phyloP scores from a whole-genome alignment of 2,888 invertebrate species.

The Drosophila subquinaria region DNA sequence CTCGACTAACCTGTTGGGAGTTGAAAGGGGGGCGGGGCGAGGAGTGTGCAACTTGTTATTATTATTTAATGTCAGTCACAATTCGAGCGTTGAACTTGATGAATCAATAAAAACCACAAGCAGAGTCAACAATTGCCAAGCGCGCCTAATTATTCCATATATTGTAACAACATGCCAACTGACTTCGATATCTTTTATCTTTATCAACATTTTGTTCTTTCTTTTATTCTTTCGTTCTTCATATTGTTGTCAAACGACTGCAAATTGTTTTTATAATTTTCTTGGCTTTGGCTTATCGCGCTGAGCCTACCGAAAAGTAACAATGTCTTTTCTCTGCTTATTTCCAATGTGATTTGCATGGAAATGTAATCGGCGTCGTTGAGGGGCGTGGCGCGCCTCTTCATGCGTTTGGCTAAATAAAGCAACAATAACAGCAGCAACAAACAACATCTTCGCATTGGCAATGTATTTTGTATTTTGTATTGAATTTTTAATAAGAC shows the following conservation, averaged over 20 bases:
- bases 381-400: slow-evolving; percentile 14
- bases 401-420: slow-evolving; percentile 14
- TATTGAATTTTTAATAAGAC: slow-evolving; percentile 81
- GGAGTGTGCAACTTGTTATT: slow-evolving; percentile 15
- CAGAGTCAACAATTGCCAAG: slow-evolving; percentile 27
- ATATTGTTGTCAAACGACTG: slow-evolving; percentile 44
- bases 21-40: neutral
- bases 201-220: neutral
- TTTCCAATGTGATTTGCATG: slow-evolving; percentile 80
- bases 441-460: slow-evolving; percentile 34
- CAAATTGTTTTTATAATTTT: slow-evolving; percentile 79
- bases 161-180: slow-evolving; percentile 41
- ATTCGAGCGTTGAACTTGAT: slow-evolving; percentile 58
- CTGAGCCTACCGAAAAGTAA: slow-evolving; percentile 9
- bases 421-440: slow-evolving; percentile 15
- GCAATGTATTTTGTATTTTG: slow-evolving; percentile 69
- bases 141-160: slow-evolving; percentile 58
- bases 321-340: slow-evolving; percentile 47
- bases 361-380: slow-evolving; percentile 72
- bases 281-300: slow-evolving; percentile 52
- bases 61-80: slow-evolving; percentile 71
- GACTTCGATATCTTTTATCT: slow-evolving; percentile 28
- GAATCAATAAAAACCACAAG: slow-evolving; percentile 42
- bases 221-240: neutral
- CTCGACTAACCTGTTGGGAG: slow-evolving; percentile 17